Conservation (phyloP, 2,888 invertebrate genomes). For the Epistrophella euchroma region DNA sequence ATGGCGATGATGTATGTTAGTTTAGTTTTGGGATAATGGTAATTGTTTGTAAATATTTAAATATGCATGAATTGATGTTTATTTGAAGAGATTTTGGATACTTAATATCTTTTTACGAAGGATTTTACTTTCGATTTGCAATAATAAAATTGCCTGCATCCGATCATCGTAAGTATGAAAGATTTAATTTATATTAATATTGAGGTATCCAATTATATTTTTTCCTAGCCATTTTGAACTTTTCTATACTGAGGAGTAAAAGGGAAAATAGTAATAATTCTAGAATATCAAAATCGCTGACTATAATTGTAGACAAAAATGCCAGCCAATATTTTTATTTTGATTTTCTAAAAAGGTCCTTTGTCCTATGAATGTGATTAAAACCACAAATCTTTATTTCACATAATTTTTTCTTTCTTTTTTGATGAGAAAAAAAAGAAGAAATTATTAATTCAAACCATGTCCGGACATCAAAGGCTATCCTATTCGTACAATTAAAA, state of each 20-base stretch:
- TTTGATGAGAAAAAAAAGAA: not conserved
- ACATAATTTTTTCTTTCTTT: not conserved
- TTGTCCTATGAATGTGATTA: not conserved
- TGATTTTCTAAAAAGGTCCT: not conserved
- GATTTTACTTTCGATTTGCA: no score
- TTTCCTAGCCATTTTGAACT: no score
- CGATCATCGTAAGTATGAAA: no score
- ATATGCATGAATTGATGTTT: not conserved
- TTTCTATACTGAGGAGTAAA: no score
- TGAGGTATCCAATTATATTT: no score
- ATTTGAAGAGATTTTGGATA: not conserved
- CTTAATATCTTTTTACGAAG: not conserved
- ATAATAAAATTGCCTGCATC: no score
- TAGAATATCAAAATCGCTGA: no score
- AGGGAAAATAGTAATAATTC: no score
- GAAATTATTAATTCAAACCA: not conserved
- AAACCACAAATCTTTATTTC: not conserved
- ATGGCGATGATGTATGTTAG: not conserved
- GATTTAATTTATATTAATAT: no score
- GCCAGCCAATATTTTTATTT: no score
- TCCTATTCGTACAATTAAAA: conserved; percentile 27
- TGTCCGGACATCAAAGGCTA: conserved; percentile 45
- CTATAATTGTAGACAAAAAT: no score
- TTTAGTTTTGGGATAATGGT: not conserved
- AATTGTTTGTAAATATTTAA: not conserved